phyloP scores from a whole-genome alignment of 2,888 invertebrate species.

The Eucera pruinosa region DNA sequence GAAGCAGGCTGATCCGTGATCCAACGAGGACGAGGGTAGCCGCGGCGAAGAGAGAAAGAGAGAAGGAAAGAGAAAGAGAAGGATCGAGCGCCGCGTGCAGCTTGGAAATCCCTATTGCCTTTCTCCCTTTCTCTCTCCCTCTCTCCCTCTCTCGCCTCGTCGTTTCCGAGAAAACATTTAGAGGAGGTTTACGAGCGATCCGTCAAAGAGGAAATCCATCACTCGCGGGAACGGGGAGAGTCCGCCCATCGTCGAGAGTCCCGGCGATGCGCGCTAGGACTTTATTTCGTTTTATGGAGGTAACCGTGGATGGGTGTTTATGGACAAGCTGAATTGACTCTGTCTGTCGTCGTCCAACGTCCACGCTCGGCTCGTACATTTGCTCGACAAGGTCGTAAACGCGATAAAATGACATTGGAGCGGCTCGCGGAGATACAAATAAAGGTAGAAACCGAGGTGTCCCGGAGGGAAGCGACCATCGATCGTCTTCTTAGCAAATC shows the following conservation, averaged over 20 bases:
- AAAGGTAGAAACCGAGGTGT: slow-evolving; percentile 59
- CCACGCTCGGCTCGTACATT: slow-evolving; percentile 58
- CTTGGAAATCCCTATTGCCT: slow-evolving; percentile 65
- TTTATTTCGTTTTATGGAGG: slow-evolving; percentile 78
- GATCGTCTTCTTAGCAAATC: slow-evolving; percentile 13
- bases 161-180: slow-evolving; percentile 74
- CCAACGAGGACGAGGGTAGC: slow-evolving; percentile 29
- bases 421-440: slow-evolving; percentile 63
- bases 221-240: slow-evolving; percentile 76
- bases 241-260: slow-evolving; percentile 70
- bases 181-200: slow-evolving; percentile 80
- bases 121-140: background rate
- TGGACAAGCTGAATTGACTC: slow-evolving; percentile 68
- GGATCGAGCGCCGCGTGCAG: slow-evolving; percentile 25
- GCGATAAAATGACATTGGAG: slow-evolving; percentile 69
- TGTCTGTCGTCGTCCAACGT: slow-evolving; percentile 42
- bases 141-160: slow-evolving; percentile 59
- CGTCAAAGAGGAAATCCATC: slow-evolving; percentile 82
- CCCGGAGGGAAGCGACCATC: background rate
- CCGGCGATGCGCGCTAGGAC: slow-evolving; percentile 57
- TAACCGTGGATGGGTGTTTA: slow-evolving; percentile 66
- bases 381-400: slow-evolving; percentile 69
- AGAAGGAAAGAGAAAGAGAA: too few relatives aligned
- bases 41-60: background rate
- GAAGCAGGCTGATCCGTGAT: slow-evolving; percentile 49